Evolutionary conservation across 2,888 invertebrate species (phyloP), one percentile per base, ranked within the genome.

Genomic region (Tribolium freemani): DNA sequence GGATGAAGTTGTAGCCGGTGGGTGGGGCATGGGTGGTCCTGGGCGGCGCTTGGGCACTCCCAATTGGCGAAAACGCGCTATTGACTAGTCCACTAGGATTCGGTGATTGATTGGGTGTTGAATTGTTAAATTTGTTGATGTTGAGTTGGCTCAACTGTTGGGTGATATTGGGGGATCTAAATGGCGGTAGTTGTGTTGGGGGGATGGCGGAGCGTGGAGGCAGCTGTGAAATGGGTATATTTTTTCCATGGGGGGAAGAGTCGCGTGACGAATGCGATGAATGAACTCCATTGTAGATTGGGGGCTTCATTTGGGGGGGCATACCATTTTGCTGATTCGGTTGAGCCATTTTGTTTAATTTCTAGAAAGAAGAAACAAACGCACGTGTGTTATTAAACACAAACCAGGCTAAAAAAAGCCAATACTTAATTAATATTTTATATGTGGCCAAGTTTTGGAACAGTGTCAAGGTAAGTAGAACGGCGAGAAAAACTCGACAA

Each of bases 201-300:
- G 54, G 69, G 10, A 70, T 61, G 53, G 58, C 11, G 16, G 60
- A 46, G 8, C 64, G 57, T 4, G 78, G 76, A n/a, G 83, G 85
- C 53, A 85, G 75, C 71, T 86, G 85, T 13, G 84, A 80, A 6
- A 82, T 78, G 26, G 85, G 84, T 50, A 84, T 74, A 71, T 83
- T 82, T 44, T 78, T 75, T 9, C 76, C 76, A 38, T 78, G 63
- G 21, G 87, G 86, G 4, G 87, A 86, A 3, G 85, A 83, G 69
- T 85, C 85, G 71, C 87, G 81, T 9, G 87, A 87, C 5, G 86
- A 86, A 71, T 84, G 83, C 21, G 84, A 81, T 6, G 86, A 86
- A 75, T 83, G 83, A 31, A 85, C 75, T 10, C 86, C 86, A 77
- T 86, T 86, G 72, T 83, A 83, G 10, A 13, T 13, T 26, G 54